A percentile compares a stretch with the other conserved stretches of the same genome.
phyloP scores from a whole-genome alignment of 2,888 invertebrate species.

The Hydrotaea diabolus region DNA sequence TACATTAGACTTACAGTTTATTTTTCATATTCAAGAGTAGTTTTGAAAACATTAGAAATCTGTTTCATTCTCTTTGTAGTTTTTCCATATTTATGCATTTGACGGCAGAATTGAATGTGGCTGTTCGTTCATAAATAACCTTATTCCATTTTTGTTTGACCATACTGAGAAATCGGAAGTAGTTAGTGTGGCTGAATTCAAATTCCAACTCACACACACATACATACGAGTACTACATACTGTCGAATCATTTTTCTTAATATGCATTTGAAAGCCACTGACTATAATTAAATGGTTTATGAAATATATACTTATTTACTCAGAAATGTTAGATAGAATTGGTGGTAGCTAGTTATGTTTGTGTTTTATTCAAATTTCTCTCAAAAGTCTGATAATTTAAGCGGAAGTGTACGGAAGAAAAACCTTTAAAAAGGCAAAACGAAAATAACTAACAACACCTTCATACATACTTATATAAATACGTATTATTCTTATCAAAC shows the following conservation, averaged over 20 bases:
- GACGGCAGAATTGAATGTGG: not conserved
- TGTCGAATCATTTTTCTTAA: not conserved
- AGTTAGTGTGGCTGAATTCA: not conserved
- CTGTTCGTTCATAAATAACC: not conserved
- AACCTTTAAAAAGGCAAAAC: not conserved
- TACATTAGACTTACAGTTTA: no score
- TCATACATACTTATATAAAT: no score
- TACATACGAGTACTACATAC: no score
- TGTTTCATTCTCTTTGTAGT: no score
- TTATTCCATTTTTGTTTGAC: not conserved
- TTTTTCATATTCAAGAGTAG: no score
- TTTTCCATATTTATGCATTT: not conserved
- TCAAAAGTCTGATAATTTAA: conserved; percentile 39
- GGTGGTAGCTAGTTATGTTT: not conserved
- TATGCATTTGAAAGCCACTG: not conserved
- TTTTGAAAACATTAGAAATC: no score
- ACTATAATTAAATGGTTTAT: not conserved
- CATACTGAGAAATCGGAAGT: conserved; percentile 15
- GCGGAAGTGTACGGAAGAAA: conserved; percentile 27
- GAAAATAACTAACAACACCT: not conserved
- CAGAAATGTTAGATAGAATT: not conserved
- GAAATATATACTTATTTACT: not conserved
- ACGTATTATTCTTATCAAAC: conserved; percentile 7
- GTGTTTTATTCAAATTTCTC: conserved; percentile 24
- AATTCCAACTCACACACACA: not conserved